phyloP scores from a whole-genome alignment of 1,140 invertebrate species.

The Drosophila sucinea region DNA sequence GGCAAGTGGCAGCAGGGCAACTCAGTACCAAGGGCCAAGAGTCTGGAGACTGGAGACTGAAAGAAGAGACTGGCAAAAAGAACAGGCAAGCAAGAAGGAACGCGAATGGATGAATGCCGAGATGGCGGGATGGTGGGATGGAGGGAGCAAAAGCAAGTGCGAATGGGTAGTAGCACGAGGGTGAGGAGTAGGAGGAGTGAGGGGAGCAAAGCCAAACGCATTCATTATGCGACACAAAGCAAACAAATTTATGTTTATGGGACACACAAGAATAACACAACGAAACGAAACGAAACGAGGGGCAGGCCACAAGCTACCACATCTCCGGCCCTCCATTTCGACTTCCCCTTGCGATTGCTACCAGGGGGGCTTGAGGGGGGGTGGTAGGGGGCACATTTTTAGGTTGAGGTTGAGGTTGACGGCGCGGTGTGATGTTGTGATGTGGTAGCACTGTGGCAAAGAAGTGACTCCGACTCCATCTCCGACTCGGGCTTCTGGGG shows the following conservation, averaged over 20 bases:
- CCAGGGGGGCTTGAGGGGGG: too few species aligned
- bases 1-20: background rate
- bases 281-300: constrained; percentile 24
- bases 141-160: too few species aligned
- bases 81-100: constrained; percentile 1
- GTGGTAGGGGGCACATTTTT: background rate
- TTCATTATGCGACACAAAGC: constrained; percentile 35
- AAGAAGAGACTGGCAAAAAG: constrained; percentile 16
- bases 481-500: background rate
- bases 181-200: background rate
- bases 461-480: background rate
- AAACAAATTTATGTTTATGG: constrained; percentile 36
- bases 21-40: constrained; percentile 2
- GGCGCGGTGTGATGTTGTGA: constrained; percentile 10
- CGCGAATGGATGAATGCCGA: background rate
- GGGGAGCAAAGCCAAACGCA: constrained; percentile 24
- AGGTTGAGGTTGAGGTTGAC: constrained; percentile 12
- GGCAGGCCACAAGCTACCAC: constrained; percentile 10
- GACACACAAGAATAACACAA: constrained; percentile 28
- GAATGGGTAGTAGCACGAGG: background rate
- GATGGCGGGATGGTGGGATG: too few species aligned
- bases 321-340: background rate
- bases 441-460: constrained; percentile 17
- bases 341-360: constrained; percentile 1
- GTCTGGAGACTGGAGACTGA: background rate